Percentiles rank a stretch among this genome's conserved stretches.
phyloP scores from a whole-genome alignment of 1,140 invertebrate genomes.

The Ectropis grisescens region DNA sequence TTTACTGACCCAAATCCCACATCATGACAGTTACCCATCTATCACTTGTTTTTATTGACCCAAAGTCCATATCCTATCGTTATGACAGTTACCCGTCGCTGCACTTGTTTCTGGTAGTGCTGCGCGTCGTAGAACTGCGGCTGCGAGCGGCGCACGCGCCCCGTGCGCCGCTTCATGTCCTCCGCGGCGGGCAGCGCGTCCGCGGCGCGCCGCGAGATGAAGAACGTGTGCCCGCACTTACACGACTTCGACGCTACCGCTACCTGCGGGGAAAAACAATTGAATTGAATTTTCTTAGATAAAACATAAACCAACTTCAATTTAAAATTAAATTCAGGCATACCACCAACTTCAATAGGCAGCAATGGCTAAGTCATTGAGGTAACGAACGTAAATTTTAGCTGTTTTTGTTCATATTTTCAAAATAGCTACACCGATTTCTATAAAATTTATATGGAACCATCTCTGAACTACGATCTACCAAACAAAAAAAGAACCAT shows the following conservation, averaged over 20 bases:
- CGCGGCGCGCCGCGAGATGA: slow-evolving; percentile 75
- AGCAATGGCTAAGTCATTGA: too few relatives aligned
- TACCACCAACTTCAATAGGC: too few relatives aligned
- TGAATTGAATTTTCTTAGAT: too few relatives aligned
- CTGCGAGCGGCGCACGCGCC: slow-evolving; percentile 81
- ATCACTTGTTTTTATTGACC: neutral
- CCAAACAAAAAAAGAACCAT: too few relatives aligned
- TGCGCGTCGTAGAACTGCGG: slow-evolving; percentile 88
- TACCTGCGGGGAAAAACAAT: slow-evolving; percentile 77
- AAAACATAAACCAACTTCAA: too few relatives aligned
- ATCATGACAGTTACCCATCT: neutral
- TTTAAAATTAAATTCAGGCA: too few relatives aligned
- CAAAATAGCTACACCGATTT: too few relatives aligned
- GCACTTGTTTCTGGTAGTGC: slow-evolving; percentile 72
- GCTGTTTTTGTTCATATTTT: too few relatives aligned
- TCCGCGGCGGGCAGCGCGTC: slow-evolving; percentile 36
- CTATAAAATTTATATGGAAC: too few relatives aligned
- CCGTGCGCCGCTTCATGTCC: slow-evolving; percentile 75
- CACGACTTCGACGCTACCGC: slow-evolving; percentile 86
- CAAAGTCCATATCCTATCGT: neutral
- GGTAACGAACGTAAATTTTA: too few relatives aligned
- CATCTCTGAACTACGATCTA: too few relatives aligned
- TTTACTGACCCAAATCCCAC: neutral
- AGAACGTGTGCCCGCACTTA: slow-evolving; percentile 84
- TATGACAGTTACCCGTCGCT: slow-evolving; percentile 28